Evolutionary conservation across 2,888 invertebrate genomes (phyloP).

Genomic region (Diaphora mendica): DNA sequence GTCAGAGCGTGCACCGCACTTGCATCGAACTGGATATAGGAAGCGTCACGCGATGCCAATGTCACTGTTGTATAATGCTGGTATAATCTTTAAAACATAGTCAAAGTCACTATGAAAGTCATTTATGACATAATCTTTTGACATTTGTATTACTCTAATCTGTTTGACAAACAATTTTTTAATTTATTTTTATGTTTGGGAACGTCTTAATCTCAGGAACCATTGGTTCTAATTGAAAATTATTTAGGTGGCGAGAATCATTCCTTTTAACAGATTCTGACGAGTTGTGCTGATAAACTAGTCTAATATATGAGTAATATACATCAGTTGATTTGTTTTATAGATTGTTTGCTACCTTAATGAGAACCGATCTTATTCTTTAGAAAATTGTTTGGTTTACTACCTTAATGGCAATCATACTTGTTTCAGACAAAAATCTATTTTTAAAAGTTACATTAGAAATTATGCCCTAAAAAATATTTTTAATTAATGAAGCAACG

Average conservation of each 20-base stretch:
- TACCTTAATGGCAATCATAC: too few relatives aligned
- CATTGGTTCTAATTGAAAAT: too few relatives aligned
- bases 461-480: not conserved
- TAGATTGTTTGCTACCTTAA: not conserved
- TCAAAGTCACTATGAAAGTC: constrained; percentile 3
- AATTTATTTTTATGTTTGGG: too few relatives aligned
- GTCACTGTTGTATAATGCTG: constrained; percentile 55
- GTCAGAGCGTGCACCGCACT: constrained; percentile 65
- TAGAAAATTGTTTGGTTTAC: too few relatives aligned
- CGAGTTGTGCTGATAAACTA: too few relatives aligned
- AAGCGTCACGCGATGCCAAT: constrained; percentile 65
- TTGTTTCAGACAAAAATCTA: too few relatives aligned
- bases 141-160: not conserved
- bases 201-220: too few relatives aligned
- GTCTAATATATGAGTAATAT: not conserved
- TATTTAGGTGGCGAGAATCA: too few relatives aligned
- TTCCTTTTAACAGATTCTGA: too few relatives aligned
- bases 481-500: not conserved
- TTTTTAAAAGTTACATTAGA: too few relatives aligned
- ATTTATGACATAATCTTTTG: not conserved
- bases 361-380: too few relatives aligned
- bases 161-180: not conserved
- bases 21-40: constrained; percentile 66
- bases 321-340: not conserved
- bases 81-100: constrained; percentile 19